Evolutionary conservation across 2,113 vertebrate genomes (phyloP).

Genomic region (Chunga burmeisteri): DNA sequence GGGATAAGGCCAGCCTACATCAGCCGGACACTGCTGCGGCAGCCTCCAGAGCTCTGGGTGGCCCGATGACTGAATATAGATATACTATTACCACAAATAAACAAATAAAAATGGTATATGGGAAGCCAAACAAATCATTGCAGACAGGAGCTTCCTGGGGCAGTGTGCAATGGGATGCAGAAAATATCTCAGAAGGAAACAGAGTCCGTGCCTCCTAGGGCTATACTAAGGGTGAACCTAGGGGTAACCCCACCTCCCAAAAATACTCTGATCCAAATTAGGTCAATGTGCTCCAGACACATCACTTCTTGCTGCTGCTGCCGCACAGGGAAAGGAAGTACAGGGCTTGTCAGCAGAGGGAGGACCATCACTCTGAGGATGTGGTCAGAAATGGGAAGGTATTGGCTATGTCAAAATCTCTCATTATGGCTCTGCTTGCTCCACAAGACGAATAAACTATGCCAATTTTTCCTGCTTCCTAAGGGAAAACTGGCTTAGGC

Average conservation of each 20-base stretch:
- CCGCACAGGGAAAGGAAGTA: background rate
- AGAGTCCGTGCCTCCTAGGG: background rate
- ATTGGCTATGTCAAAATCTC: background rate
- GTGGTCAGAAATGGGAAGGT: background rate
- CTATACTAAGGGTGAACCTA: background rate
- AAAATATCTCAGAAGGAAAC: background rate
- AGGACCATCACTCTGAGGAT: no score
- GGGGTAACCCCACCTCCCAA: fast-evolving
- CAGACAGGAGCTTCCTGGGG: background rate
- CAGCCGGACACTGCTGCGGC: background rate
- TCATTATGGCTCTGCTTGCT: background rate
- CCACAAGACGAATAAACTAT: background rate
- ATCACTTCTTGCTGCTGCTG: background rate
- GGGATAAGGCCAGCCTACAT: background rate
- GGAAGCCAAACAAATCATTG: background rate
- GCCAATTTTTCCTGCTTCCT: fast-evolving
- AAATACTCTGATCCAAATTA: background rate
- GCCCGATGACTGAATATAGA: background rate
- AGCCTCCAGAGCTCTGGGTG: background rate
- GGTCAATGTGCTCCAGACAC: background rate
- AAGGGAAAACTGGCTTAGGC: background rate
- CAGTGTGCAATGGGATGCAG: background rate
- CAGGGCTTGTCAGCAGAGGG: no score
- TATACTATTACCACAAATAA: background rate
- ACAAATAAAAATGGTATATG: background rate